Evolutionary conservation across 1,140 invertebrate species (phyloP), one percentile per base, ranked within the genome.

Genomic region (Homarus americanus): DNA sequence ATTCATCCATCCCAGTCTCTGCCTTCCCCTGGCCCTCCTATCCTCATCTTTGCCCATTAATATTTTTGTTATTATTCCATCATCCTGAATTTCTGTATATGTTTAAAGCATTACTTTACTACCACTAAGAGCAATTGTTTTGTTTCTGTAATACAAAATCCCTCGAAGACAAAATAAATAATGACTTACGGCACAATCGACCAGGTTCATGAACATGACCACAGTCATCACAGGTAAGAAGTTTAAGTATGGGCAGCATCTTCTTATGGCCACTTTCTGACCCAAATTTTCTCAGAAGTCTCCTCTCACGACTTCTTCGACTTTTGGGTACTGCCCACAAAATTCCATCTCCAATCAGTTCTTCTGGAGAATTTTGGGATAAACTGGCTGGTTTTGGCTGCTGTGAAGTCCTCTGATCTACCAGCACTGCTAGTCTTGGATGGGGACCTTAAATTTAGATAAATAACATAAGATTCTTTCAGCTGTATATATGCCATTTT

Each of bases 201-300:
- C 80, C 79, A 40, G 80, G 79, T 32, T 90, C 69, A 28, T 90
- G 72, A 17, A 83, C 80, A 78, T 90, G 69, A 36, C 88, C 88
- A 72, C 88, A 90, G 49, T 76, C 28, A 69, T 84, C 53, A 84
- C 87, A 89, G 1, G 88, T 90, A 3, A 90, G 49, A 44, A 90
- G 73, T 40, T 83, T 90, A 28, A 82, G 49, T 10, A 66, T 28
- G 7, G 88, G 82, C n/a, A 83, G 36, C 44, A 90, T 58, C 36
- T 90, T 90, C 2, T 84, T 75, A 49, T 75, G 44, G 0, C 73
- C 73, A 20, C 9, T 78, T 20, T 90, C 69, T 34, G 28, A 53
- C 15, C 88, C 88, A 90, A 90, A 90, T 15, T 90, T 90, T 44
- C 88, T 82, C 17, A 44, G 83, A 10, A 84, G 79, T 32, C 88